phyloP scores from a whole-genome alignment of 2,888 invertebrate genomes.

The Operophtera brumata region DNA sequence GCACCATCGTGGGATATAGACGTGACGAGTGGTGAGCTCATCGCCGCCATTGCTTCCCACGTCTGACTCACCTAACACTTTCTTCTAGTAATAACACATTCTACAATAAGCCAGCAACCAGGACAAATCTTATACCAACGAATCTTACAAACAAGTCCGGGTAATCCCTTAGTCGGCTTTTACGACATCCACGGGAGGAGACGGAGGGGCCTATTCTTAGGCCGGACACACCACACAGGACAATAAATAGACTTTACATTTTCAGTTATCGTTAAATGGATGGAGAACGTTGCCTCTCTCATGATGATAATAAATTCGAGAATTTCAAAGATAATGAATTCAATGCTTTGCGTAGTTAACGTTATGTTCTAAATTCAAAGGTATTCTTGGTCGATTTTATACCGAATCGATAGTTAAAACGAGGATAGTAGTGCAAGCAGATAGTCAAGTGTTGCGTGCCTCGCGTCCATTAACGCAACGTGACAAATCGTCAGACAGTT shows the following conservation, averaged over 20 bases:
- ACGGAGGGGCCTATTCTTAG: no score
- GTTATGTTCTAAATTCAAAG: constrained; percentile 18
- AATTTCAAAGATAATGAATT: constrained; percentile 7
- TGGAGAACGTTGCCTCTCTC: not conserved
- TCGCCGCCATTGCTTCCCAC: no score
- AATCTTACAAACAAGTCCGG: no score
- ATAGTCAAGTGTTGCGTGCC: constrained; percentile 77
- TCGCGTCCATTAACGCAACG: constrained; percentile 76
- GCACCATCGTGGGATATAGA: no score
- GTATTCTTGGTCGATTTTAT: constrained; percentile 33
- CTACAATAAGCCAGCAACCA: no score
- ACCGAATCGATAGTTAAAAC: constrained; percentile 53
- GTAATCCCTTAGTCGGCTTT: no score
- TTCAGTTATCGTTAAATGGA: not conserved
- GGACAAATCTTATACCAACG: no score
- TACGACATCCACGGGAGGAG: no score
- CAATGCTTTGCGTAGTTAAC: constrained; percentile 18
- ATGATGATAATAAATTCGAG: not conserved
- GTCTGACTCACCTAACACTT: no score
- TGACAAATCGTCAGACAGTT: constrained; percentile 71
- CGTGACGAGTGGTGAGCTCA: no score
- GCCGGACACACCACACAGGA: no score
- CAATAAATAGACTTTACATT: not conserved
- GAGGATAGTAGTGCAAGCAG: constrained; percentile 57
- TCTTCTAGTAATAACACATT: no score